phyloP scores from a whole-genome alignment of 64 coral and sea anemone genomes.

The Exaiptasia diaphana region DNA sequence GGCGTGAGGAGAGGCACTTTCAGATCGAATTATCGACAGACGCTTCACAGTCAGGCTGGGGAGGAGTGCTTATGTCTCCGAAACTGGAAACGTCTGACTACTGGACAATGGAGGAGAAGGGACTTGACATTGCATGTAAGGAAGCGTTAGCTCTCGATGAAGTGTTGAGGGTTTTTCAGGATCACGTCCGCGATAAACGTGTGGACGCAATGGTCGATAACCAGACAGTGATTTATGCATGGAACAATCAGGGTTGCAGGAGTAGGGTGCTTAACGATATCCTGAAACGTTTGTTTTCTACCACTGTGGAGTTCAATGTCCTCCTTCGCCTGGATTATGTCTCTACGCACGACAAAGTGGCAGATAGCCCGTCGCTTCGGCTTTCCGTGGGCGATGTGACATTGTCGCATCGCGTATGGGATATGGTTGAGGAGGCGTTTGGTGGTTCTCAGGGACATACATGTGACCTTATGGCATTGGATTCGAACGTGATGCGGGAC shows the following conservation, averaged over 20 bases:
- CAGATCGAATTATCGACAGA: constrained; percentile 22
- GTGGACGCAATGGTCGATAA: constrained; percentile 32
- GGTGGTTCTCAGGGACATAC: background rate
- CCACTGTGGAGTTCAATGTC: background rate
- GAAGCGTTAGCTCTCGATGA: constrained; percentile 20
- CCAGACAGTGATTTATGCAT: constrained; percentile 17
- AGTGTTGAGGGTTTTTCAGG: background rate
- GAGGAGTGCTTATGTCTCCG: background rate
- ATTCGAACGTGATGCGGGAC: constrained; percentile 22
- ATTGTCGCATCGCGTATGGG: background rate
- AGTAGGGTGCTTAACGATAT: background rate
- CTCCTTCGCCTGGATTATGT: background rate
- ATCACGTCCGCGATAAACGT: background rate
- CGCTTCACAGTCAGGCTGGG: constrained; percentile 45
- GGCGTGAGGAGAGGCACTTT: constrained; percentile 40
- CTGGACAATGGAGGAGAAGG: constrained; percentile 19
- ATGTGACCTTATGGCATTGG: constrained; percentile 29
- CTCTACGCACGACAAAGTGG: constrained; percentile 5
- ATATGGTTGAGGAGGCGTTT: background rate
- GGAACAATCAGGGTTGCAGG: constrained; percentile 45
- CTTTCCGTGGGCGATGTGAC: background rate
- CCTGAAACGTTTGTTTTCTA: constrained; percentile 22
- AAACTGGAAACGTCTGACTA: constrained; percentile 10
- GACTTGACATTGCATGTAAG: background rate
- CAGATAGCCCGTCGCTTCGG: background rate